A percentile compares a stretch with the other conserved stretches of the same genome.
phyloP scores from a whole-genome alignment of 2,797 vertebrate genomes.

The Etheostoma nigrum region DNA sequence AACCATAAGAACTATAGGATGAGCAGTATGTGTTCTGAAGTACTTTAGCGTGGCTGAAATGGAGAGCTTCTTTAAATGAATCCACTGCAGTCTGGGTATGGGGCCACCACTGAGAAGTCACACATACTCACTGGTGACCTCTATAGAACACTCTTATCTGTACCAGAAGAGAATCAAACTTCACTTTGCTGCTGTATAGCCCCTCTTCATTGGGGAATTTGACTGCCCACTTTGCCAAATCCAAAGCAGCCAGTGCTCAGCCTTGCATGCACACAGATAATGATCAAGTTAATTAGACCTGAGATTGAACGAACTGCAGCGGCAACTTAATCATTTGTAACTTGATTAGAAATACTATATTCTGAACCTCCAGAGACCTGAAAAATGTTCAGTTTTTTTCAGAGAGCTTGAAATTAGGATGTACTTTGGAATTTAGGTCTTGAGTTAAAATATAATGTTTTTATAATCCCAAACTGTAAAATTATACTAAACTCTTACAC shows the following conservation, averaged over 20 bases:
- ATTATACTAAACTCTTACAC: conserved; percentile 44
- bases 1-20: no score
- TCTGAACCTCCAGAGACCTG: conserved; percentile 80
- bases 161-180: conserved; percentile 69
- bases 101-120: conserved; percentile 31
- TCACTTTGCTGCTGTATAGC: conserved; percentile 69
- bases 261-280: conserved; percentile 87
- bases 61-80: conserved; percentile 14
- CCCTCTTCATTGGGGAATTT: conserved; percentile 75
- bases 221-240: conserved; percentile 81
- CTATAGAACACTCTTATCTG: conserved; percentile 51
- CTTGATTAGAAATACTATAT: conserved; percentile 88
- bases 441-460: conserved; percentile 66
- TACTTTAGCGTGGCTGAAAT: conserved; percentile 20
- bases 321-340: conserved; percentile 90
- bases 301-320: conserved; percentile 87
- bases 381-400: conserved; percentile 65
- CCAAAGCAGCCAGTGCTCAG: conserved; percentile 85
- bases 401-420: conserved; percentile 74
- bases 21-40: no score
- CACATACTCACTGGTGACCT: conserved; percentile 47
- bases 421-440: conserved; percentile 73
- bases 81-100: conserved; percentile 4
- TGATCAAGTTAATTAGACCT: conserved; percentile 90
- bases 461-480: conserved; percentile 57